These are phyloP conservation scores for Philypnodon macrostomus DNA, from an alignment of 2,797 vertebrate species.

Conservation along the genomic window DNA sequence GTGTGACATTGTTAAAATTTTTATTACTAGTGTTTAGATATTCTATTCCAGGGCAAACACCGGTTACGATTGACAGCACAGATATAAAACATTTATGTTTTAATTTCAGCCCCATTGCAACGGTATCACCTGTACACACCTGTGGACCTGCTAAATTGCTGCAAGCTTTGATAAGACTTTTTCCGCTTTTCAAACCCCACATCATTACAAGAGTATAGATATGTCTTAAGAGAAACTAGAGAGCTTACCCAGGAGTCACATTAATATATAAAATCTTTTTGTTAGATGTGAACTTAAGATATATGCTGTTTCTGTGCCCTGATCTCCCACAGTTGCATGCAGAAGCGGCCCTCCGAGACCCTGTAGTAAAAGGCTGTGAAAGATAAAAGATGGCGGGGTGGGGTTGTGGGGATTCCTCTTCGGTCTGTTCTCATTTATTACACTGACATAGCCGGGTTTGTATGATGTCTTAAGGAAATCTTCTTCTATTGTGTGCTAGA, in stretches of 20 bases:
- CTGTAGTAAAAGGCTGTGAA: slow-evolving; percentile 55
- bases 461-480: slow-evolving; percentile 58
- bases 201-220: slow-evolving; percentile 58
- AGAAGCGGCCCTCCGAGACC: slow-evolving; percentile 62
- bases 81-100: slow-evolving; percentile 67
- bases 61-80: slow-evolving; percentile 55
- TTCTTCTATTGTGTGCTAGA: slow-evolving; percentile 40
- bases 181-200: slow-evolving; percentile 57
- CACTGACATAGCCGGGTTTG: slow-evolving; percentile 57
- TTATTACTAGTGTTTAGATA: slow-evolving; percentile 48
- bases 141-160: slow-evolving; percentile 63
- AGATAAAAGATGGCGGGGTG: slow-evolving; percentile 62
- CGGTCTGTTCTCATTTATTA: slow-evolving; percentile 67
- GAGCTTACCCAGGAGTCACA: slow-evolving; percentile 65
- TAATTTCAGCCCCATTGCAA: slow-evolving; percentile 60
- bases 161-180: slow-evolving; percentile 65
- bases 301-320: slow-evolving; percentile 67
- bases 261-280: slow-evolving; percentile 71
- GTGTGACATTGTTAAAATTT: slow-evolving; percentile 43
- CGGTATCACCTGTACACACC: slow-evolving; percentile 60
- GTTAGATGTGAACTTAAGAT: slow-evolving; percentile 72
- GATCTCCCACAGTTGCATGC: slow-evolving; percentile 63
- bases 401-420: slow-evolving; percentile 36
- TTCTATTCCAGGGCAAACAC: slow-evolving; percentile 43
- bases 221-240: slow-evolving; percentile 58